Base-by-base conservation (phyloP, 2,888 invertebrate genomes). In the Augochlorella aurata region DNA sequence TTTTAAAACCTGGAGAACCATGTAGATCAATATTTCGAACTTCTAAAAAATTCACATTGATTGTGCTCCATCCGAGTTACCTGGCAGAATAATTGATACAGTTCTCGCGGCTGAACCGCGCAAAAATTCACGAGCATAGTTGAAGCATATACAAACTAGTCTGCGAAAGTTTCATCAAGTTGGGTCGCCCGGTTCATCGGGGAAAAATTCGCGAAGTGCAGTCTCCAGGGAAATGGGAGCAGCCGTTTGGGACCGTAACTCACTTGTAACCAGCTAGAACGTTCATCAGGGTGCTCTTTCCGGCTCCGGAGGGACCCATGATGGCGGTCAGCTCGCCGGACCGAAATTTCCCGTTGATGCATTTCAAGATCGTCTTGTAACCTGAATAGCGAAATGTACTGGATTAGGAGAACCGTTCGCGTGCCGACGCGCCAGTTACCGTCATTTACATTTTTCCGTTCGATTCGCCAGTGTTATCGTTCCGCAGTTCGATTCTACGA, bases 251-350 rank as follows among this genome's bases (percentile, higher is more conserved):
- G 7, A 38, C 38, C 38, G 38, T 38, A n/a, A 95, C 96, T 95
- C 93, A 97, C 97, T 97, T 97, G 95, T 97, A 97, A 84, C 97
- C 97, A 68, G 97, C 97, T 88, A 98, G 94, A 89, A 97, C 97
- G 92, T 98, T 98, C 97, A 97, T 97, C 16, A 97, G 95, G 0
- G 97, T 97, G 91, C 96, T 97, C 91, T 97, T 97, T 45, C 96
- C 96, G 12, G 96, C 96, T 9, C 97, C 97, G 0, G 98, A 98
- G 49, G 99, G 98, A 50, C 99, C 99, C 98, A 99, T 98, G 81
- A 99, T 98, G 49, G 98, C 98, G 0, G 98, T 98, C 88, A 99
- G 94, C 92, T 98, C 97, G n/a, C 98, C 98, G 83, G 97, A 97
- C 88, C 95, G 95, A 93, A 98, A 98, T 91, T 97, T 97, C 12